Base-by-base conservation (phyloP, 2,888 invertebrate genomes). In the Ceriagrion tenellum region DNA sequence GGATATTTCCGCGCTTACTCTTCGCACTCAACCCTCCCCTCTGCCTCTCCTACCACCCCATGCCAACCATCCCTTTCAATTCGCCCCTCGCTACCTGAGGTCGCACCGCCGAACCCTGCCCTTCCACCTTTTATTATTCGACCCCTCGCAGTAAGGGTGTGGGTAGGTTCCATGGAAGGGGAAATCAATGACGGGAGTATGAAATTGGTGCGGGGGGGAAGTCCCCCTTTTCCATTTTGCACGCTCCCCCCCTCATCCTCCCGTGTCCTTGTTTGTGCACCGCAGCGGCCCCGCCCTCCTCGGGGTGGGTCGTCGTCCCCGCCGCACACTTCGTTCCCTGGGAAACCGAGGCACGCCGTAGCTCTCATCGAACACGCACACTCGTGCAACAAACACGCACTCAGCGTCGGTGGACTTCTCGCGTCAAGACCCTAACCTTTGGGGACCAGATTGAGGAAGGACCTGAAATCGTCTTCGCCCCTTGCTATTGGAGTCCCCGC, bases 291-390 rank as follows among this genome's bases (percentile, higher is more conserved):
- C 30, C 30, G 13, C 81, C 81, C 81, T 30, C 81, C 81, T 16
- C 26, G 20, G 18, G n/a, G n/a, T 4, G 26, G 69, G 26, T 10
- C 10, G 10, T 59, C 59, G 59, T 8, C n/a, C 1, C 69, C 69
- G 3, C 23, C 74, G 74, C 74, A 16, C 35, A 13, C 30, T 12
- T 26, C 30, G 81, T 81, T 81, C 81, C 81, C 81, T 81, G 13
- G 81, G 81, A 81, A 81, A 81, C 81, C 35, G 81, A 2, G 35
- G 81, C 8, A 6, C 81, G 81, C 30, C 35, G 81, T 13, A 16
- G 23, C 81, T 81, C 81, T 81, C 81, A 81, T n/a, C 81, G 81
- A 35, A 35, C n/a, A 69, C 69, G 69, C 69, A 69, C 69, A n/a
- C 69, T n/a, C 26, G 12, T n/a, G 0, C n/a, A 26, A n/a, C 69